Percentiles rank a stretch among this genome's conserved stretches.
phyloP scores from a whole-genome alignment of 2,888 invertebrate species.

The Endomychus coccineus region DNA sequence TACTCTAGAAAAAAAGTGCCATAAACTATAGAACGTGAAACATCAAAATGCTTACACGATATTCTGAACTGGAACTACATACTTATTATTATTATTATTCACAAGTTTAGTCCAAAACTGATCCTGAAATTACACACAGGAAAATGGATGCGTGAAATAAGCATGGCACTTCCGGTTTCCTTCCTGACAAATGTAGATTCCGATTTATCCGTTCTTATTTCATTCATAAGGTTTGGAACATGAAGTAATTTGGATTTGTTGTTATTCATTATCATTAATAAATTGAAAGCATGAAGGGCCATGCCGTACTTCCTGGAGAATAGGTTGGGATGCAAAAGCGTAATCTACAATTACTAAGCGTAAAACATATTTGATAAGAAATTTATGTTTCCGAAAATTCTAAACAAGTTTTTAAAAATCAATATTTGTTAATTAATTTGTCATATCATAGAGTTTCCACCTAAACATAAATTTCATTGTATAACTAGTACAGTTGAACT shows the following conservation, averaged over 20 bases:
- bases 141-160: conserved; percentile 18
- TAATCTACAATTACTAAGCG: too few species aligned
- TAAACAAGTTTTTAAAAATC: too few species aligned
- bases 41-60: too few species aligned
- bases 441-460: too few species aligned
- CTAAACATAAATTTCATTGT: too few species aligned
- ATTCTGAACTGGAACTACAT: conserved; percentile 7
- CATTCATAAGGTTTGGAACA: conserved; percentile 15
- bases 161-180: conserved; percentile 41
- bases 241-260: conserved; percentile 21
- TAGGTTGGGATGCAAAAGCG: too few species aligned
- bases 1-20: too few species aligned
- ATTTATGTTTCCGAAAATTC: too few species aligned
- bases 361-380: too few species aligned
- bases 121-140: conserved; percentile 30
- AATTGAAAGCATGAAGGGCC: conserved; percentile 42
- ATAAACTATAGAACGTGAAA: too few species aligned
- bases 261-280: conserved; percentile 23
- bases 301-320: conserved; percentile 33
- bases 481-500: too few species aligned
- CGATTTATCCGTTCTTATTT: conserved; percentile 33
- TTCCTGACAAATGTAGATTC: conserved; percentile 36
- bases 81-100: conserved; percentile 19
- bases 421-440: too few species aligned
- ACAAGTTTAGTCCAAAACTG: conserved; percentile 27